A percentile compares a stretch with the other conserved stretches of the same genome.
phyloP scores from a whole-genome alignment of 2,797 vertebrate species.

The Danio tinwini region DNA sequence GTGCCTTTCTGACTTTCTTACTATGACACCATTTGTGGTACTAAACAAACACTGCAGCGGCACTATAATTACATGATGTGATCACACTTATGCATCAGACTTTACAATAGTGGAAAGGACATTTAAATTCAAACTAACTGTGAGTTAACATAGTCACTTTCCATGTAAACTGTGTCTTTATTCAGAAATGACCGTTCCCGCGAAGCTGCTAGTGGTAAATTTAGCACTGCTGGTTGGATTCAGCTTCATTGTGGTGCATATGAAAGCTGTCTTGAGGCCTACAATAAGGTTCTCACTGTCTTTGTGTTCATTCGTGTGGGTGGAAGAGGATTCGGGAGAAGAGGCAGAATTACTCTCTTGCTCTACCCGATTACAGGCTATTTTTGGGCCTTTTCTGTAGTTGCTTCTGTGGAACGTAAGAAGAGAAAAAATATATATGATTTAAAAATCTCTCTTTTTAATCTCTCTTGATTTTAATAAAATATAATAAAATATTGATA shows the following conservation, averaged over 20 bases:
- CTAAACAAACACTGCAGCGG: background rate
- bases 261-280: conserved; percentile 41
- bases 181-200: background rate
- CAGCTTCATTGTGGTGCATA: conserved; percentile 24
- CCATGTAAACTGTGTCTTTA: conserved; percentile 4
- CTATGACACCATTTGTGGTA: background rate
- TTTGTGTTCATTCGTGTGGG: conserved; percentile 73
- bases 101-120: background rate
- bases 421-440: conserved; percentile 23
- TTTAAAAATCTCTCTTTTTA: background rate
- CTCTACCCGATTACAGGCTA: conserved; percentile 69
- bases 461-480: too few species aligned
- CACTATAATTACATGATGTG: conserved; percentile 12
- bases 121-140: background rate
- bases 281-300: conserved; percentile 67
- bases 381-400: conserved; percentile 67
- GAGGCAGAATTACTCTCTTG: conserved; percentile 75
- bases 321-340: conserved; percentile 69
- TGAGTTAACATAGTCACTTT: background rate
- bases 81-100: background rate
- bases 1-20: conserved; percentile 20
- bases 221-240: conserved; percentile 17
- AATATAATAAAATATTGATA: too few species aligned
- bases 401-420: conserved; percentile 41
- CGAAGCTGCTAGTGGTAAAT: conserved; percentile 27